A percentile compares a stretch with the other conserved stretches of the same genome.
Evolutionary conservation across 2,888 invertebrate genomes (phyloP).

Genomic region (Ectemnius lituratus): DNA sequence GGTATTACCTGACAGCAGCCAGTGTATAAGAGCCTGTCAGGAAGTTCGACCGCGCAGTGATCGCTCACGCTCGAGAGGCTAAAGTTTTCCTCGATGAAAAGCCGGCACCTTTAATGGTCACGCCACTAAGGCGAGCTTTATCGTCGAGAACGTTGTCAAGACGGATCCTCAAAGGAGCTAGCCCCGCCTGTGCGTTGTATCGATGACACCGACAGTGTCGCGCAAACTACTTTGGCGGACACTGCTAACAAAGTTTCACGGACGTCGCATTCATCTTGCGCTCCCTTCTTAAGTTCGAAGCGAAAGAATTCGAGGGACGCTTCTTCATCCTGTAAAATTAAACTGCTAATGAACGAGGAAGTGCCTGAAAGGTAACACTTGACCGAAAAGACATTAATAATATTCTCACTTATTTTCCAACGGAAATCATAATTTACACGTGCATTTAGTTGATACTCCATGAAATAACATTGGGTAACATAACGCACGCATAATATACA

Average conservation of each 20-base stretch:
- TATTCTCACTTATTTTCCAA: no score
- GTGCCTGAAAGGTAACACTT: no score
- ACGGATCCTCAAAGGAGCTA: slow-evolving; percentile 40
- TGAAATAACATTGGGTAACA: no score
- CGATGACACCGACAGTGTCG: slow-evolving; percentile 33
- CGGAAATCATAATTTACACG: no score
- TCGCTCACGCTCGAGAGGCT: slow-evolving; percentile 43
- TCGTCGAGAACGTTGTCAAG: slow-evolving; percentile 47
- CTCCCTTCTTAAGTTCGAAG: not conserved
- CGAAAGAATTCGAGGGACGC: no score
- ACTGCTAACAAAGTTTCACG: slow-evolving; percentile 24
- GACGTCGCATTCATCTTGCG: slow-evolving; percentile 11
- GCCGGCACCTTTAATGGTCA: slow-evolving; percentile 45
- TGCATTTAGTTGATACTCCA: no score
- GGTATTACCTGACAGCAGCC: slow-evolving; percentile 27
- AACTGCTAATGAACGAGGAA: no score
- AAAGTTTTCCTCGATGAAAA: slow-evolving; percentile 50
- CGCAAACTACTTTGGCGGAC: slow-evolving; percentile 23
- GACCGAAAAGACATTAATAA: no score
- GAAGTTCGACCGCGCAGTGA: slow-evolving; percentile 44
- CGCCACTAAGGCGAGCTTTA: slow-evolving; percentile 34
- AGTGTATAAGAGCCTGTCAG: slow-evolving; percentile 47
- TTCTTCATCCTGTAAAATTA: no score
- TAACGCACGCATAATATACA: no score
- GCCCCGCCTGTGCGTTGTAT: slow-evolving; percentile 13